A percentile compares a stretch with the other conserved stretches of the same genome.
Evolutionary conservation across 2,888 invertebrate genomes (phyloP).

Genomic region (Ecliptopera silaceata): DNA sequence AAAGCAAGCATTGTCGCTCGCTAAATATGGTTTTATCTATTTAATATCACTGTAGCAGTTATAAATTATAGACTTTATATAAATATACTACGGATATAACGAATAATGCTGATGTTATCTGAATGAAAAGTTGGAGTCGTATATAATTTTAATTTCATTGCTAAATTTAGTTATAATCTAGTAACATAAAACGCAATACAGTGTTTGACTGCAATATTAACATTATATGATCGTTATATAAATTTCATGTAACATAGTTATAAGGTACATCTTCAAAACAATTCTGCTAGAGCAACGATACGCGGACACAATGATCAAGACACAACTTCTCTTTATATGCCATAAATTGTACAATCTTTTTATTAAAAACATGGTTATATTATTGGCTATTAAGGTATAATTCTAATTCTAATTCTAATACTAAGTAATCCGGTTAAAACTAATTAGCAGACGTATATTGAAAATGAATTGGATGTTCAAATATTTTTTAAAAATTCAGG

Average conservation of each 20-base stretch:
- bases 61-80: background rate
- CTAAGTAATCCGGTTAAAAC: too few species aligned
- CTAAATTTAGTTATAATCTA: background rate
- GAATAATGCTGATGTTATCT: too few species aligned
- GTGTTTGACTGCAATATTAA: slow-evolving; percentile 31
- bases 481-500: too few species aligned
- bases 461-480: too few species aligned
- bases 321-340: too few species aligned
- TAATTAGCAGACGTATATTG: too few species aligned
- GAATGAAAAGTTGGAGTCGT: too few species aligned
- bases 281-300: slow-evolving; percentile 20
- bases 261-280: slow-evolving; percentile 28
- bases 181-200: slow-evolving; percentile 23
- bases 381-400: too few species aligned
- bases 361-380: too few species aligned
- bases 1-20: background rate
- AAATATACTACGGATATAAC: background rate
- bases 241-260: slow-evolving; percentile 14
- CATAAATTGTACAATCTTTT: too few species aligned
- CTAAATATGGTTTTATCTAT: slow-evolving; percentile 9
- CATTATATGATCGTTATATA: slow-evolving; percentile 33
- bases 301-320: slow-evolving; percentile 4
- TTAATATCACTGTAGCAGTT: background rate
- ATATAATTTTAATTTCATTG: too few species aligned
- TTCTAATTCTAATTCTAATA: too few species aligned